These are phyloP conservation scores for Lasioglossum albipes DNA, from an alignment of 1,140 invertebrate species.

Conservation along the genomic window DNA sequence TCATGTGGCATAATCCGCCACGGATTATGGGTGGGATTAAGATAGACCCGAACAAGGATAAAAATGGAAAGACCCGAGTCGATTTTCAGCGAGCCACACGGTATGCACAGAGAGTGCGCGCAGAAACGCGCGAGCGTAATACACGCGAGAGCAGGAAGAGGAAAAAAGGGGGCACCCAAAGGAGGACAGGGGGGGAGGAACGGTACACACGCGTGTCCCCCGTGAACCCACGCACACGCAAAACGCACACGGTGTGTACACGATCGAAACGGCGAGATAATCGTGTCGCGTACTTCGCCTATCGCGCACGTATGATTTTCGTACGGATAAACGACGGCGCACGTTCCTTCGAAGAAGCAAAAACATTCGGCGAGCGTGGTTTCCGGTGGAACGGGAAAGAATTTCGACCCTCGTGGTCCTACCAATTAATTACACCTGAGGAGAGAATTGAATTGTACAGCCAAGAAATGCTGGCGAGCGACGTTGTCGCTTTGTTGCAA, in stretches of 20 bases:
- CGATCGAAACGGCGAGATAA: slow-evolving; percentile 43
- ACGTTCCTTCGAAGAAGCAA: slow-evolving; percentile 9
- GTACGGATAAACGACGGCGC: slow-evolving; percentile 31
- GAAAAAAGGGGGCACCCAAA: slow-evolving; percentile 12
- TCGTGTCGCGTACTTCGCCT: slow-evolving; percentile 41
- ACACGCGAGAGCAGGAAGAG: slow-evolving; percentile 45
- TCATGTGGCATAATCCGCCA: too few species aligned
- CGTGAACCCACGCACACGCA: slow-evolving; percentile 38
- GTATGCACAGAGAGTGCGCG: slow-evolving; percentile 13
- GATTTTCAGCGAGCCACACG: background rate
- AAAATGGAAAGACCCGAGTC: background rate
- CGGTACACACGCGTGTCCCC: slow-evolving; percentile 36
- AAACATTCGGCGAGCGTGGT: background rate
- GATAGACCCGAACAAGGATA: background rate
- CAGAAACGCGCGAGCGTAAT: slow-evolving; percentile 19
- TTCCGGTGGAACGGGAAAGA: background rate
- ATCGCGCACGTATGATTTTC: slow-evolving; percentile 41
- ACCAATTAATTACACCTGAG: too few species aligned
- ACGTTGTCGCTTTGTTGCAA: too few species aligned
- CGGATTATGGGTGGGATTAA: too few species aligned
- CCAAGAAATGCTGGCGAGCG: too few species aligned
- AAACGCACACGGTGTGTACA: background rate
- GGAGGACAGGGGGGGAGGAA: background rate
- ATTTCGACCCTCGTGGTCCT: background rate
- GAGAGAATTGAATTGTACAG: too few species aligned